Evolutionary conservation across 2,113 vertebrate species (phyloP).

Genomic region (Junco hyemalis): DNA sequence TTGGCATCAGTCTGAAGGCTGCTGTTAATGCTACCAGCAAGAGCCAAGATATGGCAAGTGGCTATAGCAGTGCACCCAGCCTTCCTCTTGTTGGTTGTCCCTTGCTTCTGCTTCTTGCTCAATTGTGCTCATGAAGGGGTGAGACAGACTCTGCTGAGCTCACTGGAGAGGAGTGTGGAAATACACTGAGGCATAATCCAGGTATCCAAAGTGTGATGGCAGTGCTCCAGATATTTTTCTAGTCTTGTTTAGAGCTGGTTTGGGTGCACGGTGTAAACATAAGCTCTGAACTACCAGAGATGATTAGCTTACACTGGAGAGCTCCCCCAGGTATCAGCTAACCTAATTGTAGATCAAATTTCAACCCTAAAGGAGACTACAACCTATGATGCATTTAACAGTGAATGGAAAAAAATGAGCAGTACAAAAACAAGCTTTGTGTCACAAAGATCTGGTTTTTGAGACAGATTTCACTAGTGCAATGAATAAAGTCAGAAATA

Average conservation of each 20-base stretch:
- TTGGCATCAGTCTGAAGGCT: background rate
- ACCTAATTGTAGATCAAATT: background rate
- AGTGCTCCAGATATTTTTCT: background rate
- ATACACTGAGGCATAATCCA: background rate
- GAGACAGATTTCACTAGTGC: background rate
- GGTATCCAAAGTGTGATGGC: background rate
- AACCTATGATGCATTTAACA: background rate
- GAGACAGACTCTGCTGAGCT: background rate
- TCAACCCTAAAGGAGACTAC: background rate
- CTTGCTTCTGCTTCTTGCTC: background rate
- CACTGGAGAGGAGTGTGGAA: background rate
- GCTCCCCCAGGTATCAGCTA: background rate
- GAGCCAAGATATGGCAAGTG: background rate
- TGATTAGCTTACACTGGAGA: background rate
- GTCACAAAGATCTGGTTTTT: background rate
- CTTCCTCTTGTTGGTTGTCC: background rate
- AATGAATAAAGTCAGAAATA: background rate
- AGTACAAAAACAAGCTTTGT: background rate
- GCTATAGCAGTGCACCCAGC: background rate
- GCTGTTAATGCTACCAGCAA: background rate
- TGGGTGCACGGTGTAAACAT: background rate
- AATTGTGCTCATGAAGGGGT: rapidly evolving
- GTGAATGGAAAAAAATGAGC: background rate
- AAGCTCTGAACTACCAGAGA: background rate
- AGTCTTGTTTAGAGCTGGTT: background rate